Evolutionary conservation across 2,797 vertebrate genomes (phyloP).

Genomic region (Enteromius unitaeniatus): DNA sequence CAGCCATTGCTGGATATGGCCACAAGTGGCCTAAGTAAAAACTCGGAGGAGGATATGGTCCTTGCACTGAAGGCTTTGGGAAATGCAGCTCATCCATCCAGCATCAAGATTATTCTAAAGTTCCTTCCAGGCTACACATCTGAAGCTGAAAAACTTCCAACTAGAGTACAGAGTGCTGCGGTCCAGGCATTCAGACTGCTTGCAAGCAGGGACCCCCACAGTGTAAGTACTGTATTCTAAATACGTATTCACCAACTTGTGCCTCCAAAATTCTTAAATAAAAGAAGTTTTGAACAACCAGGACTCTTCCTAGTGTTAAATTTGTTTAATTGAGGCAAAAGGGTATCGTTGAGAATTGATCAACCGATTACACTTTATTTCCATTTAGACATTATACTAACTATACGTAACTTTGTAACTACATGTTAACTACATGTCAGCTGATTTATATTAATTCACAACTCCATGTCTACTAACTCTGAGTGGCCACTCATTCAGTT

Average conservation of each 20-base stretch:
- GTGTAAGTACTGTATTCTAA: constrained; percentile 71
- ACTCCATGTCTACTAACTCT: no score
- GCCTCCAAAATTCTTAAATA: neutral
- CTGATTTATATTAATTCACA: no score
- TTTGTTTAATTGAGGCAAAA: neutral
- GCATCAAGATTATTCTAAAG: constrained; percentile 84
- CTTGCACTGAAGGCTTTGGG: constrained; percentile 85
- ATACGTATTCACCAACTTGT: neutral
- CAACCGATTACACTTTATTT: no score
- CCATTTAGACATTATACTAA: no score
- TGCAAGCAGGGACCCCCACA: constrained; percentile 78
- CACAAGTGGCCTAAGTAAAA: constrained; percentile 71
- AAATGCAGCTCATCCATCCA: constrained; percentile 84
- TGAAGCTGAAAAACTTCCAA: constrained; percentile 71
- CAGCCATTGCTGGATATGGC: constrained; percentile 85
- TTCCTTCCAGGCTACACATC: constrained; percentile 80
- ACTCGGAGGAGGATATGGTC: constrained; percentile 78
- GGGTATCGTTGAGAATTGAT: neutral
- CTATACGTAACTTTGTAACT: no score
- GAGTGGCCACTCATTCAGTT: neutral
- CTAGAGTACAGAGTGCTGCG: constrained; percentile 77
- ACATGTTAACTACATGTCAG: no score
- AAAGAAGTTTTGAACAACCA: neutral
- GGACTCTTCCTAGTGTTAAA: neutral
- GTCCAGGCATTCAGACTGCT: constrained; percentile 85